A percentile compares a stretch with the other conserved stretches of the same genome.
These are phyloP conservation scores for Procavia capensis DNA, from an alignment of 2,113 vertebrate species.

Conservation along the genomic window DNA sequence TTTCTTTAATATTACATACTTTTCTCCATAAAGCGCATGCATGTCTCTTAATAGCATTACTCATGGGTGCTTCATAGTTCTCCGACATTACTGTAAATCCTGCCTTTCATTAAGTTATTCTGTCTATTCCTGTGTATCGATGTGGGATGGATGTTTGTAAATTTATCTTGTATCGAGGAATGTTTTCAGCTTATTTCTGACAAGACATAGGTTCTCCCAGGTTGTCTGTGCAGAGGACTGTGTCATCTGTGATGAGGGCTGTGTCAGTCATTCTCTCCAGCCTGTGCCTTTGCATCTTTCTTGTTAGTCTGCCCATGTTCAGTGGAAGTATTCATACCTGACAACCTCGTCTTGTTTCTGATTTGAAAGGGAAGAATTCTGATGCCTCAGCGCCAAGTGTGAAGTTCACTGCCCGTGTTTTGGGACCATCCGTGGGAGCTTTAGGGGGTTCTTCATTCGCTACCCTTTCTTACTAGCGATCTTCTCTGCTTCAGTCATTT, in stretches of 20 bases:
- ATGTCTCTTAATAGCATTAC: background rate
- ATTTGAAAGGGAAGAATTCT: background rate
- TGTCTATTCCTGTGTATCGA: background rate
- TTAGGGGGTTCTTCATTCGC: too few species aligned
- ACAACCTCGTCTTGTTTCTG: background rate
- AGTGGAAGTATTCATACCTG: slow-evolving; percentile 19
- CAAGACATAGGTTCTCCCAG: background rate
- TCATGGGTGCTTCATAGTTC: background rate
- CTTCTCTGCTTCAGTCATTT: too few species aligned
- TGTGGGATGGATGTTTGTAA: background rate
- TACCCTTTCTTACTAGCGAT: too few species aligned
- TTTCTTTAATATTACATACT: background rate
- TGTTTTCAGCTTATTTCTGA: background rate
- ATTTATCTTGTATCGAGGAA: background rate
- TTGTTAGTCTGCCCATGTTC: slow-evolving; percentile 16
- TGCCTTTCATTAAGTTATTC: background rate
- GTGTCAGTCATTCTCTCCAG: slow-evolving; percentile 60
- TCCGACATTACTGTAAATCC: background rate
- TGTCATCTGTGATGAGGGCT: slow-evolving; percentile 19
- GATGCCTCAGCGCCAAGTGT: too few species aligned
- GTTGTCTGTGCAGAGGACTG: background rate
- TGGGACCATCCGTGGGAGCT: too few species aligned
- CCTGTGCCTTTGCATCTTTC: slow-evolving; percentile 41
- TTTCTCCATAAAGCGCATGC: background rate
- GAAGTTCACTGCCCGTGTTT: background rate